A percentile compares a stretch with the other conserved stretches of the same genome.
These are phyloP conservation scores for Caenorhabditis sp. DNA, from an alignment of 2,888 invertebrate species.

Conservation along the genomic window DNA sequence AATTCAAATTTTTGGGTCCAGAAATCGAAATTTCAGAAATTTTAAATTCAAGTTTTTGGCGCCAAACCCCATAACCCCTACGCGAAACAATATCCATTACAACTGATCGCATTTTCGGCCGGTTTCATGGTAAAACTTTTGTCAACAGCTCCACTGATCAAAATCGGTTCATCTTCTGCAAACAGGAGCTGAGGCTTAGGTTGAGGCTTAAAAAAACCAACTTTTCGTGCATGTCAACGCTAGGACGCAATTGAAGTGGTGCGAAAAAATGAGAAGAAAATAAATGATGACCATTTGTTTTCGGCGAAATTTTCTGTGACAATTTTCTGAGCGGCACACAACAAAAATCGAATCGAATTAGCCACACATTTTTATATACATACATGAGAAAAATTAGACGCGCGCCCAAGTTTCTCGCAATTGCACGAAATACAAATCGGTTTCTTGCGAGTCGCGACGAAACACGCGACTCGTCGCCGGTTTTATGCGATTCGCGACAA, in stretches of 20 bases:
- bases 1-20: no score
- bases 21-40: not conserved
- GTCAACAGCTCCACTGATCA: not conserved
- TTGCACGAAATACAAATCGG: not conserved
- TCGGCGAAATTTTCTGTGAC: no score
- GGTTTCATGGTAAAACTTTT: constrained; percentile 28
- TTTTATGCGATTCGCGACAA: not conserved
- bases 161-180: not conserved
- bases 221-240: not conserved
- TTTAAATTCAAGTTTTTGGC: not conserved
- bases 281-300: not conserved
- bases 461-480: not conserved
- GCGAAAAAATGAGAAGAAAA: not conserved
- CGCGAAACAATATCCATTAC: constrained; percentile 39
- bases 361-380: no score
- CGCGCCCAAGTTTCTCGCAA: not conserved
- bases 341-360: no score
- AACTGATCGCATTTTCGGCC: constrained; percentile 30
- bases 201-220: not conserved
- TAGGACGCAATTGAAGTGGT: no score
- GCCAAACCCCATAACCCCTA: not conserved
- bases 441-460: not conserved
- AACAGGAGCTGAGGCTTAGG: not conserved
- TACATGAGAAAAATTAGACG: not conserved
- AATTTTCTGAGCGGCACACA: no score